phyloP scores from a whole-genome alignment of 1,140 invertebrate species.

The Plectrocnemia conspersa region DNA sequence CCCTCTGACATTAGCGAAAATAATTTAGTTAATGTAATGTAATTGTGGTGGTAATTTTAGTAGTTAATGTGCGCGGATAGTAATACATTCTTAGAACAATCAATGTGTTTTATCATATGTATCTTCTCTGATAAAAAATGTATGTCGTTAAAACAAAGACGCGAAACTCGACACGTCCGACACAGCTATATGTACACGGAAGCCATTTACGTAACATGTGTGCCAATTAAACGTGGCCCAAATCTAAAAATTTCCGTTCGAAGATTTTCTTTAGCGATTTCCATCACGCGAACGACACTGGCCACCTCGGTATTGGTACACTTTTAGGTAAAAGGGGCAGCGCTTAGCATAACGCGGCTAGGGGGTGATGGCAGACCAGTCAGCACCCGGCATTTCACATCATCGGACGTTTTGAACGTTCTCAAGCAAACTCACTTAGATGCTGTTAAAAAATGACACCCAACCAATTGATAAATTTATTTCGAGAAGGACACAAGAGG shows the following conservation, averaged over 20 bases:
- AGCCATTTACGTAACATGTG: too few relatives aligned
- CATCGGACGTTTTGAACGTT: slow-evolving; percentile 6
- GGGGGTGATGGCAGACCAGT: slow-evolving; percentile 5
- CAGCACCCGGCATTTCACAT: neutral
- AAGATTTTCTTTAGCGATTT: slow-evolving; percentile 17
- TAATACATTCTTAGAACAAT: too few relatives aligned
- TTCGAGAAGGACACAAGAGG: slow-evolving; percentile 3
- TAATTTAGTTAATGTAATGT: too few relatives aligned
- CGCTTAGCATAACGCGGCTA: neutral
- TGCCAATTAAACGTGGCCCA: slow-evolving; percentile 16
- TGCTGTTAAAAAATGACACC: neutral
- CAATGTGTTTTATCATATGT: too few relatives aligned
- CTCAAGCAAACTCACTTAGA: neutral
- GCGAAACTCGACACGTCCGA: too few relatives aligned
- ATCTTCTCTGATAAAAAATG: too few relatives aligned
- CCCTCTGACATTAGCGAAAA: too few relatives aligned
- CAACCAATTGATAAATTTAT: slow-evolving; percentile 2
- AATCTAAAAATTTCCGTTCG: slow-evolving; percentile 16
- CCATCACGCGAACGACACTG: slow-evolving; percentile 16
- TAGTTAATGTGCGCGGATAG: too few relatives aligned
- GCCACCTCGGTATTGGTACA: slow-evolving; percentile 15
- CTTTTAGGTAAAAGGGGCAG: slow-evolving; percentile 17
- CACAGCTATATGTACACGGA: too few relatives aligned
- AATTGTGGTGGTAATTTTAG: too few relatives aligned
- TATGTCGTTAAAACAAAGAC: slow-evolving; percentile 5